Conservation (phyloP, 2,888 invertebrate species). For the Nowickia ferox region DNA sequence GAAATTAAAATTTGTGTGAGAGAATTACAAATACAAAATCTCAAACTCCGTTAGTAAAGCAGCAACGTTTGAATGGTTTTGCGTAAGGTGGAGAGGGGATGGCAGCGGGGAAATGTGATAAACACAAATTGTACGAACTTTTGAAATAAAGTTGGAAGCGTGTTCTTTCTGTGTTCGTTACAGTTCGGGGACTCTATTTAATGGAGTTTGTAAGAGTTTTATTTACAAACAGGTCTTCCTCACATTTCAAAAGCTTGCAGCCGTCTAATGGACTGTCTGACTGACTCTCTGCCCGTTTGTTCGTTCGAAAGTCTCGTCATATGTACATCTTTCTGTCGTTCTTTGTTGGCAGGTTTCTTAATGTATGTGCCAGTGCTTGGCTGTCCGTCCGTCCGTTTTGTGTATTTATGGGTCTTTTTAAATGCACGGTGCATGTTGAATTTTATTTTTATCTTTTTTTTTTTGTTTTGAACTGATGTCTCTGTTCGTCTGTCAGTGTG, state of each 20-base stretch:
- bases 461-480: background rate
- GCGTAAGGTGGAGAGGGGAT: too few species aligned
- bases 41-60: slow-evolving; percentile 24
- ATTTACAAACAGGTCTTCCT: slow-evolving; percentile 17
- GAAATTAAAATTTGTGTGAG: slow-evolving; percentile 53
- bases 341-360: slow-evolving; percentile 42
- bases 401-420: slow-evolving; percentile 47
- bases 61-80: background rate
- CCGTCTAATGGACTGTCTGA: slow-evolving; percentile 17
- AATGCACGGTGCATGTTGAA: slow-evolving; percentile 47
- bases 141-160: background rate
- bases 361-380: slow-evolving; percentile 6
- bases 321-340: slow-evolving; percentile 26
- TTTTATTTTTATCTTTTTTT: slow-evolving; percentile 23
- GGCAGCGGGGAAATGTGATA: background rate
- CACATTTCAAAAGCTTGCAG: background rate
- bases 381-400: slow-evolving; percentile 17
- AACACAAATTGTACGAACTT: background rate
- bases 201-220: slow-evolving; percentile 13
- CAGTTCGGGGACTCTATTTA: background rate
- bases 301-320: background rate
- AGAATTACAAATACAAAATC: slow-evolving; percentile 17
- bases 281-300: background rate
- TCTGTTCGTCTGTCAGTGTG: slow-evolving; percentile 17
- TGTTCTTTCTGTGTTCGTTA: background rate